Percentiles rank a stretch among this genome's conserved stretches.
Evolutionary conservation across 2,888 invertebrate genomes (phyloP).

Genomic region (Anticlea derivata): DNA sequence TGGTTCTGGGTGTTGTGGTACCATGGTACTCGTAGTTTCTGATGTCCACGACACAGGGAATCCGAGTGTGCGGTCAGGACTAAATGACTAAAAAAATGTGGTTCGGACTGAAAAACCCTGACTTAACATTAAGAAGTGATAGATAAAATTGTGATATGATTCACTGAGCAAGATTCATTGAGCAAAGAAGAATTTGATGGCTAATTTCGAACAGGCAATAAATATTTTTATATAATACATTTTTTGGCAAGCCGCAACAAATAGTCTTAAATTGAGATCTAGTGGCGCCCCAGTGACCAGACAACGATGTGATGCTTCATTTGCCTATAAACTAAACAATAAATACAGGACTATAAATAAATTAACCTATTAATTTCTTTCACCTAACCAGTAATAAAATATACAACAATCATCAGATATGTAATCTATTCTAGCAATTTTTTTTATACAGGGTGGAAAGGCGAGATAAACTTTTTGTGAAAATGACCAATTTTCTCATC

Average conservation of each 20-base stretch:
- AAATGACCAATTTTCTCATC: too few relatives aligned
- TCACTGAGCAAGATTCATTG: slow-evolving; percentile 60
- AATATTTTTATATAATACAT: slow-evolving; percentile 34
- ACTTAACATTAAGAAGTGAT: neutral
- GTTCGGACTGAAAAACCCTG: neutral
- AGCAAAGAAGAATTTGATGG: slow-evolving; percentile 48
- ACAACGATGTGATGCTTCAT: slow-evolving; percentile 31
- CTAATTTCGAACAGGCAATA: slow-evolving; percentile 43
- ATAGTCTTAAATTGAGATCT: slow-evolving; percentile 76
- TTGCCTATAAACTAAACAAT: slow-evolving; percentile 49
- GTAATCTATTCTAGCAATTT: neutral
- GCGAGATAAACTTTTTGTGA: too few relatives aligned
- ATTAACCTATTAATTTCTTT: slow-evolving; percentile 28
- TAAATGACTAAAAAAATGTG: too few relatives aligned
- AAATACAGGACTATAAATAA: slow-evolving; percentile 40
- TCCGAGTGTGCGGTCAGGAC: too few relatives aligned
- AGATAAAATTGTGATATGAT: slow-evolving; percentile 24
- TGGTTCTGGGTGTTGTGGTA: too few relatives aligned
- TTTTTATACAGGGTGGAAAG: too few relatives aligned
- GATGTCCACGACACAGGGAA: too few relatives aligned
- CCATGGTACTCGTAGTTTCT: too few relatives aligned
- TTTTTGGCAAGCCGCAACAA: slow-evolving; percentile 78
- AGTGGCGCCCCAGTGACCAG: slow-evolving; percentile 70
- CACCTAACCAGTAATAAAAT: slow-evolving; percentile 5
- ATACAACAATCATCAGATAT: slow-evolving; percentile 11